These are phyloP conservation scores for Heliconius melpomene DNA, from an alignment of 1,140 invertebrate species.

Conservation along the genomic window DNA sequence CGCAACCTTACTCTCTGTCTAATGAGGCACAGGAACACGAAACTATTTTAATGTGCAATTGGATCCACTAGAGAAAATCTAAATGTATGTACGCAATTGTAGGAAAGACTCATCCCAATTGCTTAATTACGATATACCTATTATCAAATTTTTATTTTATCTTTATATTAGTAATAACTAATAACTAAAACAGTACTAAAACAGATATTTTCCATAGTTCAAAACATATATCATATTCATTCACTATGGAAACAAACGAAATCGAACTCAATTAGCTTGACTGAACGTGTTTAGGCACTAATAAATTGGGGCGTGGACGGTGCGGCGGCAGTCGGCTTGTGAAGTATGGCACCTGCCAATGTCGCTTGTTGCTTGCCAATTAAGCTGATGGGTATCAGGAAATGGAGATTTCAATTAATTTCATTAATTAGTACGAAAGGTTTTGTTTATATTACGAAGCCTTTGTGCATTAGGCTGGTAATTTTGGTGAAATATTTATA, in stretches of 20 bases:
- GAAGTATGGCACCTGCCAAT: conserved; percentile 21
- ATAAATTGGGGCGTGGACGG: conserved; percentile 8
- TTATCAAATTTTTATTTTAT: no score
- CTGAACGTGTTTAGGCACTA: conserved; percentile 12
- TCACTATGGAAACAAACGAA: background rate
- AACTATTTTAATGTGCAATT: no score
- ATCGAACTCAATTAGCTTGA: background rate
- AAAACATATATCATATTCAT: background rate
- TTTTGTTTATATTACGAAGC: background rate
- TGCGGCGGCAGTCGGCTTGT: background rate
- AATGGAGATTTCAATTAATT: conserved; percentile 13
- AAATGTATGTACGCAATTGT: no score
- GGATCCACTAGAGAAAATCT: no score
- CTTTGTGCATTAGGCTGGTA: background rate
- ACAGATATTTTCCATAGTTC: no score
- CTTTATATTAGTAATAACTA: no score
- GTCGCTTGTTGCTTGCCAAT: conserved; percentile 12
- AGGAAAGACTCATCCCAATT: no score
- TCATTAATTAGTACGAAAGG: conserved; percentile 9
- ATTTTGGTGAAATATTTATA: background rate
- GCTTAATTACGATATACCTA: no score
- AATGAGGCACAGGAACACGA: no score
- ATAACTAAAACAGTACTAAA: no score
- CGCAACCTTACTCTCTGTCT: no score
- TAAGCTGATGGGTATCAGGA: background rate